Base-by-base conservation (phyloP, 2,113 vertebrate genomes). In the Desmodus rotundus region DNA sequence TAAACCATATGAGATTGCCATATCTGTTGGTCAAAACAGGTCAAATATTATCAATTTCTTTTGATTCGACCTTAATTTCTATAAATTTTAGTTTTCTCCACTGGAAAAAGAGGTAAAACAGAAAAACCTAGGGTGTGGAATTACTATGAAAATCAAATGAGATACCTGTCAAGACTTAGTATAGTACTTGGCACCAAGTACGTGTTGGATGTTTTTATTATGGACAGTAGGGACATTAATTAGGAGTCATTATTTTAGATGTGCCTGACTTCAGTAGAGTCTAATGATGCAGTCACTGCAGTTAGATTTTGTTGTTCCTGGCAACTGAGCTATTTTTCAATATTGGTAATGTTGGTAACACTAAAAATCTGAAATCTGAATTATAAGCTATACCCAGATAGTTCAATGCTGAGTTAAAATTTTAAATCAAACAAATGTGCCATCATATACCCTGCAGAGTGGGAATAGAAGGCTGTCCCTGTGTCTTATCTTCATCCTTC, bases 281-380 rank as follows among this genome's bases (percentile, higher is more conserved):
- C 87, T 89, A 54, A 19, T 56, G 33, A 50, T 77, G 26, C 5
- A 36, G 22, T 47, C 41, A 47, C 45, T 67, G 22, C 2, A 4
- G 20, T 26, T 61, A 82, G 22, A 58, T 77, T 47, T 74, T n/a
- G 41, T 22, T 31, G 4, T 67, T 94, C 26, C 15, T 3, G 31
- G 16, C 41, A 61, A 31, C 22, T 5, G 1, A 61, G 3, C 9
- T 70, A 41, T 72, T 87, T 93, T 82, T 86, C 73, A 58, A 77
- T 41, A 74, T 41, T 70, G 22, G 43, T 54, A 61, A 38, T 61
- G 24, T 63, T 73, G 15, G 11, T 13, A 65, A 50, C 52, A 72
- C 70, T 96, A 86, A 92, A 83, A 86, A 63, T 73, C 36, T 83
- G 22, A 87, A 87, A 86, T 82, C 45, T 72, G n/a, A 65, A 72